A percentile compares a stretch with the other conserved stretches of the same genome.
phyloP scores from a whole-genome alignment of 1,140 invertebrate species.

The Triops cancriformis region DNA sequence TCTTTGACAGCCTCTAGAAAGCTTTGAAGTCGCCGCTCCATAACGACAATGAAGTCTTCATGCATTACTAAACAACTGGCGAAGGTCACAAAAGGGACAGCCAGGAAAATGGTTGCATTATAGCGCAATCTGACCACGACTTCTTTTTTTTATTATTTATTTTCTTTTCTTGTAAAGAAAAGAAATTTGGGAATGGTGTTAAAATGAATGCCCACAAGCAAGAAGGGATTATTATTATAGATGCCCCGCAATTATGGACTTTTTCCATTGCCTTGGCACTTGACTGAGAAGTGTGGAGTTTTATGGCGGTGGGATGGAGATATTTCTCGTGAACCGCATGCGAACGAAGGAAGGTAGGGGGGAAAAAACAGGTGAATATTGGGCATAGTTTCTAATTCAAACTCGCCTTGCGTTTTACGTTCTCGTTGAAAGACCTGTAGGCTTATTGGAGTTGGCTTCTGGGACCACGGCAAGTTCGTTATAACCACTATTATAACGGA shows the following conservation, averaged over 20 bases:
- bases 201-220: not conserved
- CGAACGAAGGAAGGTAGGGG: not conserved
- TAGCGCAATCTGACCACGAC: not conserved
- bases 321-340: not conserved
- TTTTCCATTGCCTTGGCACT: not conserved
- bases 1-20: not conserved
- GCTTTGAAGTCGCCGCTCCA: slow-evolving; percentile 2
- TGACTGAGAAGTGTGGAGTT: not conserved
- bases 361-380: not conserved
- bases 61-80: not conserved
- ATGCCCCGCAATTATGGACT: not conserved
- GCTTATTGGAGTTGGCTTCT: slow-evolving; percentile 9
- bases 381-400: not conserved
- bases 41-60: slow-evolving; percentile 4
- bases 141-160: not conserved
- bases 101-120: not conserved
- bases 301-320: not conserved
- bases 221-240: not conserved
- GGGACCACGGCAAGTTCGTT: not conserved
- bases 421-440: not conserved
- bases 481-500: not conserved
- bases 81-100: not conserved
- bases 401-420: not conserved
- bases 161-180: not conserved
- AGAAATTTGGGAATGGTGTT: not conserved